Evolutionary conservation across 2,797 vertebrate genomes (phyloP).

Genomic region (Hyperoplus immaculatus): DNA sequence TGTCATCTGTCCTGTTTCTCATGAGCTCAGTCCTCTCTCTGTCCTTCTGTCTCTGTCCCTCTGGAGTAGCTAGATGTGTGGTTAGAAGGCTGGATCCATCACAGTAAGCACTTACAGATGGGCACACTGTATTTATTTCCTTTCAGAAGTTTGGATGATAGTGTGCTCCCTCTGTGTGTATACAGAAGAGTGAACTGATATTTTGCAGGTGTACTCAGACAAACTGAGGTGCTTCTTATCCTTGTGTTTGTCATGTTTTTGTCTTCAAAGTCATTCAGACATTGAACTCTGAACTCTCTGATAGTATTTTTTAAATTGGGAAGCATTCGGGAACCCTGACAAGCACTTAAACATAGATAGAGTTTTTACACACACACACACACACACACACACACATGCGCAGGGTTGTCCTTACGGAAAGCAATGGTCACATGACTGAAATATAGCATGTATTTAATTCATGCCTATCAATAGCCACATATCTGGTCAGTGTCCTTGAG

Average conservation of each 20-base stretch:
- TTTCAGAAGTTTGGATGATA: slow-evolving; percentile 28
- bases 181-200: neutral
- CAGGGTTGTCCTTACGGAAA: neutral
- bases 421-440: slow-evolving; percentile 3
- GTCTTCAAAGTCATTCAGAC: slow-evolving; percentile 15
- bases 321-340: neutral
- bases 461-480: slow-evolving; percentile 16
- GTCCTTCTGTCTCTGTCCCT: slow-evolving; percentile 70
- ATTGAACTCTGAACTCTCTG: slow-evolving; percentile 7
- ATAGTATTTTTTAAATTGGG: neutral
- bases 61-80: slow-evolving; percentile 66
- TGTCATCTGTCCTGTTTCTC: slow-evolving; percentile 80
- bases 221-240: neutral
- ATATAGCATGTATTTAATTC: neutral
- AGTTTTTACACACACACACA: neutral
- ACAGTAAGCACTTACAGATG: slow-evolving; percentile 84
- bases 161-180: slow-evolving; percentile 12
- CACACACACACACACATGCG: slow-evolving; percentile 1
- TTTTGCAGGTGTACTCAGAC: neutral
- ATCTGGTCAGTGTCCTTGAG: slow-evolving; percentile 12
- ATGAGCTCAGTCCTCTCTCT: slow-evolving; percentile 66
- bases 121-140: slow-evolving; percentile 41
- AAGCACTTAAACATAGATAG: neutral
- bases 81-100: slow-evolving; percentile 76
- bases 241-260: slow-evolving; percentile 3